Base-by-base conservation (phyloP, 2,797 vertebrate species). In the Megaceryle alcyon region DNA sequence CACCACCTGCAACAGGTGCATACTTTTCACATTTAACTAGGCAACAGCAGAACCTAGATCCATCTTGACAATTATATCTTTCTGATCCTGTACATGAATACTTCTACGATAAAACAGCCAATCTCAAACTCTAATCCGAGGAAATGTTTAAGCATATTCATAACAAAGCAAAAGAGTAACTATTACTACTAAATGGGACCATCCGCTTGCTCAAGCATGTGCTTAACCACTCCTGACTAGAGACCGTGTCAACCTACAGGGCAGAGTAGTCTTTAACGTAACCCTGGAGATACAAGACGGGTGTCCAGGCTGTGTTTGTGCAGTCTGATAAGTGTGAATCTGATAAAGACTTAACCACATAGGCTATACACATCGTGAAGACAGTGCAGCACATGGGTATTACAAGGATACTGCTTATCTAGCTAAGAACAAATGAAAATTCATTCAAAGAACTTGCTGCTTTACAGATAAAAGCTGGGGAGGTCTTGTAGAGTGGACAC, bases 341-440 rank as follows among this genome's bases (percentile, higher is more conserved):
- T 94, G 96, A 96, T 97, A 84, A 89, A 69, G 85, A 46, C 83
- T 91, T 72, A 79, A 39, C 48, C 83, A 66, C 85, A 57, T 39
- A 19, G 48, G 70, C 96, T 85, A 6, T 10, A 73, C 72, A 71
- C 71, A 71, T 95, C 96, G 21, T 18, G 65, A 72, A 92, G 92
- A 51, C 80, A 4, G 43, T 21, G 94, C 3, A 86, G 88, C 70
- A 8, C 82, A 90, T 79, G 96, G 95, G 80, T 91, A 76, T 71
- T 73, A 51, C 84, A 82, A 65, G 86, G 90, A 90, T 70, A 71
- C 65, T 84, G 84, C 93, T 97, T 97, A 97, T 96, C 96, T 88
- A 33, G 35, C 70, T 20, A 33, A 88, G 79, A 93, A 93, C 95
- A 92, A 96, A 84, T 59, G 78, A 86, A 92, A 90, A 81, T 63